Evolutionary conservation across 2,113 vertebrate genomes (phyloP), one percentile per base, ranked within the genome.

Genomic region (Notothenia rossii): DNA sequence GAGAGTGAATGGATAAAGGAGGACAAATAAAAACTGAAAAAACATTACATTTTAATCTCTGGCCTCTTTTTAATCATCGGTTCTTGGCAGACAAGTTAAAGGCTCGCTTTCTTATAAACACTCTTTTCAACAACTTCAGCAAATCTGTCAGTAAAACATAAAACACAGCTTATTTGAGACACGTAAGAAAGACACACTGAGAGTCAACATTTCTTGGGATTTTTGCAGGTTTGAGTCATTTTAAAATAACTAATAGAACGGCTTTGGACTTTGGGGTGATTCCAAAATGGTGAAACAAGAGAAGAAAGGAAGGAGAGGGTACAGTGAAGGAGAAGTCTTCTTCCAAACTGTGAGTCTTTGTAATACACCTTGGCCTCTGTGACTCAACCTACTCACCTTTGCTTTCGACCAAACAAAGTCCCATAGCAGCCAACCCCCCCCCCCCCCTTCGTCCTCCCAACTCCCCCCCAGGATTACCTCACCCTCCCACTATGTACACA

Each of bases 301-400:
- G 48, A 11, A 71, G 22, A 55, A 22, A 50, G 55, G 29, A 15
- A 43, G 25, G n/a, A 46, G 20, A 62, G 22, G 22, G 65, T 67
- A 73, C 33, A 72, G 67, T 61, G 56, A 74, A 56, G 50, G 91
- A 91, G 94, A 94, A 29, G 93, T 93, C 93, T 94, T 94, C 95
- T 95, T 96, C 94, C 93, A 92, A 93, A 93, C 93, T 95, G 76
- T 91, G 92, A 89, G 93, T 74, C 76, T 76, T 80, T 63, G 72
- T 64, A 82, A 65, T 72, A 71, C 58, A 91, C 73, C 77, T 87
- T 82, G 87, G 62, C 85, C 89, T 86, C 87, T 48, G 68, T 89
- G 93, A 93, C 93, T 87, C 17, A 94, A 96, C 96, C 96, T 95
- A 83, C 79, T 95, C 93, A 95, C 95, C 96, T 96, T 93, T 88